Percentiles rank a stretch among this genome's conserved stretches.
phyloP scores from a whole-genome alignment of 1,140 invertebrate genomes.

The Colletes latitarsis region DNA sequence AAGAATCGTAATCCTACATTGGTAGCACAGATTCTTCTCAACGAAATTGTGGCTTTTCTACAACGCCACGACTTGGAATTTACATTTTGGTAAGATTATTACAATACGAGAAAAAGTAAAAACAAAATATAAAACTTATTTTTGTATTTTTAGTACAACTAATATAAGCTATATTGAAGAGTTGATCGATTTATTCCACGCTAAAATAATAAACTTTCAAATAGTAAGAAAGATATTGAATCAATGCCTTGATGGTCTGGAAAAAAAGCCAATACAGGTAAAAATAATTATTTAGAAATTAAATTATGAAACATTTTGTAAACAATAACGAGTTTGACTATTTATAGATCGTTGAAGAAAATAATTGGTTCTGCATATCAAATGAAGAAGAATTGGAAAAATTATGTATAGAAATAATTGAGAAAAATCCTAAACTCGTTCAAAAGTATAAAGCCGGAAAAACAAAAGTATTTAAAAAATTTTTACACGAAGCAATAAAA shows the following conservation, averaged over 20 bases:
- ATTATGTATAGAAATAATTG: constrained; percentile 84
- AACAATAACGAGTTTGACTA: constrained; percentile 14
- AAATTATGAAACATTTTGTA: constrained; percentile 1
- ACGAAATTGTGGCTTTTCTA: constrained; percentile 84
- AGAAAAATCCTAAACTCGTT: constrained; percentile 86
- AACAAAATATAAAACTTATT: constrained; percentile 22
- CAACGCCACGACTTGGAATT: constrained; percentile 84
- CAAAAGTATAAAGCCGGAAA: constrained; percentile 87
- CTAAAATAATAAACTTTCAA: constrained; percentile 84
- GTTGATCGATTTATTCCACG: constrained; percentile 83
- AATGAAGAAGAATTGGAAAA: constrained; percentile 83
- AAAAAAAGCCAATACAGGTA: constrained; percentile 78
- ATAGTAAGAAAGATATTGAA: constrained; percentile 82
- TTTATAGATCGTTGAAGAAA: constrained; percentile 83
- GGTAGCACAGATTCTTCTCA: constrained; percentile 86
- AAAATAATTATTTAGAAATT: constrained; percentile 6
- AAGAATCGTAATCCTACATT: constrained; percentile 81
- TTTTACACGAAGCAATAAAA: constrained; percentile 83
- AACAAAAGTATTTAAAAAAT: constrained; percentile 84
- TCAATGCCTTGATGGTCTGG: constrained; percentile 80
- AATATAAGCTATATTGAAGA: constrained; percentile 82
- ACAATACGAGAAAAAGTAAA: constrained; percentile 47
- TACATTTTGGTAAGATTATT: constrained; percentile 81
- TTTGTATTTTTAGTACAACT: constrained; percentile 74
- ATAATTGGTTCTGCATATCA: constrained; percentile 85